Conservation (phyloP, 2,888 invertebrate species). For the Andrena bucephala region DNA sequence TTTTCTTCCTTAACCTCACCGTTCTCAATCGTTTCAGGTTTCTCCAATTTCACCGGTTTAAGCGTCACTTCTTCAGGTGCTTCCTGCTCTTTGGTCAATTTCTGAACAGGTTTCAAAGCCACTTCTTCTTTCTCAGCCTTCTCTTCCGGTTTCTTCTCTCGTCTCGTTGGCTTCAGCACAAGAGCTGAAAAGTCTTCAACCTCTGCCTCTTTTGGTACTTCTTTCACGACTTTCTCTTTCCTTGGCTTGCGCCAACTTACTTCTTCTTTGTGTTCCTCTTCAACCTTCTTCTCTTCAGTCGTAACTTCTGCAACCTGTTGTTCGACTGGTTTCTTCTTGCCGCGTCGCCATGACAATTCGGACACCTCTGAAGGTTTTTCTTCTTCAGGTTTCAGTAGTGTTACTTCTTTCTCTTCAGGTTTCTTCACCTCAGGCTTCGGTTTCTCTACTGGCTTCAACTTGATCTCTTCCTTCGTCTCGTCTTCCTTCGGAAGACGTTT, state of each 20-base stretch:
- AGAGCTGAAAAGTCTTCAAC: slow-evolving; percentile 71
- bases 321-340: slow-evolving; percentile 71
- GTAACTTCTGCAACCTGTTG: slow-evolving; percentile 41
- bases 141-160: slow-evolving; percentile 62
- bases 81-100: slow-evolving; percentile 81
- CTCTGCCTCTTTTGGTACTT: slow-evolving; percentile 63
- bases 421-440: slow-evolving; percentile 73
- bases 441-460: slow-evolving; percentile 72
- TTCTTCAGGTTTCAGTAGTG: slow-evolving; percentile 61
- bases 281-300: slow-evolving; percentile 59
- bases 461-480: slow-evolving; percentile 83
- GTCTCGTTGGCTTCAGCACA: slow-evolving; percentile 66
- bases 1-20: slow-evolving; percentile 42
- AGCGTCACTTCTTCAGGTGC: slow-evolving; percentile 77
- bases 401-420: slow-evolving; percentile 52
- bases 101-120: slow-evolving; percentile 76
- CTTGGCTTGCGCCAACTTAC: slow-evolving; percentile 71
- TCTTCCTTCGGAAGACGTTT: slow-evolving; percentile 74
- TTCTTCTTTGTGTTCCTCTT: slow-evolving; percentile 83
- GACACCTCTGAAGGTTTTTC: slow-evolving; percentile 71
- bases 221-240: slow-evolving; percentile 71
- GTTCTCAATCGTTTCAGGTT: slow-evolving; percentile 29
- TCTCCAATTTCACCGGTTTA: slow-evolving; percentile 53
- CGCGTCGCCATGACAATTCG: slow-evolving; percentile 75
- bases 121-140: slow-evolving; percentile 74